Percentiles rank a stretch among this genome's conserved stretches.
phyloP scores from a whole-genome alignment of 2,113 vertebrate genomes.

The Alexandromys fortis region DNA sequence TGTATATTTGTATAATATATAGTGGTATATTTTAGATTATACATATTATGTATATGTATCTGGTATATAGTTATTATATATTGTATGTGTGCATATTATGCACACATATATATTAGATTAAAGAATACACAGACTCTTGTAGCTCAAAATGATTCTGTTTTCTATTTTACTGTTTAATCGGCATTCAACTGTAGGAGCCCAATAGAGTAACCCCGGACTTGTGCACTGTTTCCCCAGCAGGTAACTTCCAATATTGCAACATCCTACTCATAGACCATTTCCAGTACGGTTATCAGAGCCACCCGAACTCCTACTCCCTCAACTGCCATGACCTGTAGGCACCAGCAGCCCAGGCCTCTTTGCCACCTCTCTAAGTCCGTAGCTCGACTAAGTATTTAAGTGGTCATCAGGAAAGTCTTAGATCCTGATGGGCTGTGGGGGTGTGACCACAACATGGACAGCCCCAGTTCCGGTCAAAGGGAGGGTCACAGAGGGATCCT shows the following conservation, averaged over 20 bases:
- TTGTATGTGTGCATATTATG: too few relatives aligned
- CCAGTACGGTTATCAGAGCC: constrained; percentile 91
- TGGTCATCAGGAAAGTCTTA: not conserved
- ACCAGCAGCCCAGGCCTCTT: not conserved
- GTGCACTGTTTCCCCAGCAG: constrained; percentile 87
- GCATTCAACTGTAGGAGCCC: constrained; percentile 61
- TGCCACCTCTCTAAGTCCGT: not conserved
- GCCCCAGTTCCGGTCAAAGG: not conserved
- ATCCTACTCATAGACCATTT: constrained; percentile 92
- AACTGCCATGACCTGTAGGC: constrained; percentile 93
- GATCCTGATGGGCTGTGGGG: not conserved
- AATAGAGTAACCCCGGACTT: constrained; percentile 90
- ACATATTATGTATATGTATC: not conserved
- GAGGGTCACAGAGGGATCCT: not conserved
- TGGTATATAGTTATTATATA: too few relatives aligned
- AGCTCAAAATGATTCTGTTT: not conserved
- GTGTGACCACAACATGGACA: not conserved
- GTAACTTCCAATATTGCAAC: constrained; percentile 90
- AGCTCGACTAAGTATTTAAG: not conserved
- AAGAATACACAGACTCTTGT: not conserved
- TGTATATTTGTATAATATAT: not conserved
- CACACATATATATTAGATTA: not conserved
- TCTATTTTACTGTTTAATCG: not conserved
- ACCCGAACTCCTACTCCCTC: constrained; percentile 86
- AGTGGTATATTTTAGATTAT: not conserved